phyloP scores from a whole-genome alignment of 2,797 vertebrate species.

The Knipowitschia caucasica region DNA sequence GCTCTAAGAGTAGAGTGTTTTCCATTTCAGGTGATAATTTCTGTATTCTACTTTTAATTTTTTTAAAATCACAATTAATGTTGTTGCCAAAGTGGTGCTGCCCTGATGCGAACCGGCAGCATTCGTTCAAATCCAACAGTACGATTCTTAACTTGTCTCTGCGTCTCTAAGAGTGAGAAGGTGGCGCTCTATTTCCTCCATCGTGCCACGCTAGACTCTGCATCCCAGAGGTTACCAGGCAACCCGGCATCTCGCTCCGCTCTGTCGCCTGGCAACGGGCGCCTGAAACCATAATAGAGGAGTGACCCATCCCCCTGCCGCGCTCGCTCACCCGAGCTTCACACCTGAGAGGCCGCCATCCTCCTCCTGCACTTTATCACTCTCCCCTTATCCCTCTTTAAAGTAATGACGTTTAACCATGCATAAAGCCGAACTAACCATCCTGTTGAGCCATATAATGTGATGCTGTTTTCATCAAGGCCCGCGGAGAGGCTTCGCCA shows the following conservation, averaged over 20 bases:
- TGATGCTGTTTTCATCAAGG: slow-evolving; percentile 57
- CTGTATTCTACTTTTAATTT: too few species aligned
- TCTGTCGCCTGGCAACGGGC: slow-evolving; percentile 68
- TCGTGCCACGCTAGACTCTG: slow-evolving; percentile 67
- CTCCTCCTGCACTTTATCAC: slow-evolving; percentile 43
- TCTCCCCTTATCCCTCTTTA: slow-evolving; percentile 30
- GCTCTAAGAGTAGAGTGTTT: too few species aligned
- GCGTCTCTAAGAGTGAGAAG: slow-evolving; percentile 31
- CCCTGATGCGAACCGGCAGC: too few species aligned
- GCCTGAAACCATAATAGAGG: slow-evolving; percentile 66
- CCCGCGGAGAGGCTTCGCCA: slow-evolving; percentile 42
- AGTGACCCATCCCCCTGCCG: slow-evolving; percentile 52
- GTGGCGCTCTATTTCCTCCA: slow-evolving; percentile 48
- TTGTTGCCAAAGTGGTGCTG: too few species aligned
- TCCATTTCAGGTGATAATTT: too few species aligned
- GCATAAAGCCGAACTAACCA: slow-evolving; percentile 62
- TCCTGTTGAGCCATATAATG: slow-evolving; percentile 59
- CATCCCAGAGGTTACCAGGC: slow-evolving; percentile 76
- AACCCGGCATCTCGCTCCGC: slow-evolving; percentile 73
- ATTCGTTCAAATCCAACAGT: too few species aligned
- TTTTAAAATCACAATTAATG: too few species aligned
- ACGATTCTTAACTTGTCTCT: background rate
- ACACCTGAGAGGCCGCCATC: slow-evolving; percentile 70
- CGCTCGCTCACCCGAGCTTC: slow-evolving; percentile 59
- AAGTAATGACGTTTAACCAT: slow-evolving; percentile 39